These are phyloP conservation scores for Morphnarchus princeps DNA, from an alignment of 2,113 vertebrate species.

Conservation along the genomic window DNA sequence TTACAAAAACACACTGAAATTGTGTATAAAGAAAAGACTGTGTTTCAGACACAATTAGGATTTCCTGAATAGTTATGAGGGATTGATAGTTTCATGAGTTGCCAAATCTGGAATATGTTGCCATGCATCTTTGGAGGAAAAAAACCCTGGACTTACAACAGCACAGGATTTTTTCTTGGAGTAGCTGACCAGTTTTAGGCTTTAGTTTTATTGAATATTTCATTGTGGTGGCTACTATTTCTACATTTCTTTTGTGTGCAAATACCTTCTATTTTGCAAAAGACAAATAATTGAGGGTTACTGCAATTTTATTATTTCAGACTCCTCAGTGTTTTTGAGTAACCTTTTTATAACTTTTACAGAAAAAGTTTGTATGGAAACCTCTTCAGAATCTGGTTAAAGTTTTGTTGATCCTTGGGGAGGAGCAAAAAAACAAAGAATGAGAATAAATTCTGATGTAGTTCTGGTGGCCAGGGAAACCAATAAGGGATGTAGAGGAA, in stretches of 20 bases:
- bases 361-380: background rate
- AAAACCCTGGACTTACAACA: background rate
- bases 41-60: background rate
- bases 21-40: background rate
- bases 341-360: background rate
- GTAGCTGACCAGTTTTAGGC: background rate
- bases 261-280: background rate
- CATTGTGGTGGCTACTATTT: background rate
- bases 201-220: background rate
- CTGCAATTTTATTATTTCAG: background rate
- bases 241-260: background rate
- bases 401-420: background rate
- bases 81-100: background rate
- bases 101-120: background rate
- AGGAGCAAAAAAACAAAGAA: background rate
- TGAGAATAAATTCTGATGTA: background rate
- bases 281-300: background rate
- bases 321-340: background rate
- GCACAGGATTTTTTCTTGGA: background rate
- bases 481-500: background rate
- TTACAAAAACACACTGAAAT: background rate
- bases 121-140: background rate
- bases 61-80: background rate
- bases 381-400: background rate
- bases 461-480: background rate